Percentiles rank a stretch among this genome's conserved stretches.
These are phyloP conservation scores for Eubucco bourcierii DNA, from an alignment of 2,113 vertebrate genomes.

Conservation along the genomic window DNA sequence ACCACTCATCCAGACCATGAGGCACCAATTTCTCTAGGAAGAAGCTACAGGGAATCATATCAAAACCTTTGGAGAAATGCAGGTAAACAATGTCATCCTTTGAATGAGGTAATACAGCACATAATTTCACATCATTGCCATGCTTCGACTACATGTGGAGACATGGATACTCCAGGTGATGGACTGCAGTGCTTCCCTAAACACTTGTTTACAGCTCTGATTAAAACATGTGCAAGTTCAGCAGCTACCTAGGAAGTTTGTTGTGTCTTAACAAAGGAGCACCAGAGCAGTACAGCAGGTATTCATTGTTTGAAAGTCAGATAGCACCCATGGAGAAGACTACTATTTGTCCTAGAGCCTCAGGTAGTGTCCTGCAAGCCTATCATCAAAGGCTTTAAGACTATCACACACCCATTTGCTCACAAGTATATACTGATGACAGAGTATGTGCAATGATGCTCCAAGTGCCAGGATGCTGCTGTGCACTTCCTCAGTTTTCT, in stretches of 20 bases:
- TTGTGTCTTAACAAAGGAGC: background rate
- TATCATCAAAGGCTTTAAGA: conserved; percentile 40
- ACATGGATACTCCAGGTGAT: background rate
- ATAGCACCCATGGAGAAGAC: conserved; percentile 51
- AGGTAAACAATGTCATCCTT: background rate
- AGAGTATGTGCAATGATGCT: background rate
- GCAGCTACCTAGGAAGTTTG: background rate
- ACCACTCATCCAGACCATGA: background rate
- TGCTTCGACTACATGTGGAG: background rate
- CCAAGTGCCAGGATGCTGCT: background rate
- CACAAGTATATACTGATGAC: conserved; percentile 6
- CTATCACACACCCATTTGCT: background rate
- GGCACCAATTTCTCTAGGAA: background rate
- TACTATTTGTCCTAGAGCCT: conserved; percentile 24
- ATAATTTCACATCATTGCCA: background rate
- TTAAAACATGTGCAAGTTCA: background rate
- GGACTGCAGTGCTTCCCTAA: background rate
- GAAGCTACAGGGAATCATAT: background rate
- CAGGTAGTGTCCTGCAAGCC: conserved; percentile 33
- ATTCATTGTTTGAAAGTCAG: conserved; percentile 12
- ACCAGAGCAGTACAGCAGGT: background rate
- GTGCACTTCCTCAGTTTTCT: background rate
- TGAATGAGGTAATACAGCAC: background rate
- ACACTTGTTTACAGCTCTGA: background rate
- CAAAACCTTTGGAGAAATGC: background rate